phyloP scores from a whole-genome alignment of 2,797 vertebrate species.

The Pygocentrus nattereri region DNA sequence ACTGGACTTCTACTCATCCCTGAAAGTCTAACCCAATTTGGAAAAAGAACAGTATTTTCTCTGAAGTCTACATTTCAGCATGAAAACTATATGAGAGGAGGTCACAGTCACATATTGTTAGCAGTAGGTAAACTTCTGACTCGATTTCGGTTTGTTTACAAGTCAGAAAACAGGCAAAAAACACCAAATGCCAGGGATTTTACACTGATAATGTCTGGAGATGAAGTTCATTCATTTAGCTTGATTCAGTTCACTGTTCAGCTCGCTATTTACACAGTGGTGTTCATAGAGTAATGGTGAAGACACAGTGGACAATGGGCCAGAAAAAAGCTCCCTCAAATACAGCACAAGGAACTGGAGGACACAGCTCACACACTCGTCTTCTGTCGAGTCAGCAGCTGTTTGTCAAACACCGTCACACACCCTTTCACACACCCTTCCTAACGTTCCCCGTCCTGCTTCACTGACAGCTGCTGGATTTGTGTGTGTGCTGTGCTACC shows the following conservation, averaged over 20 bases:
- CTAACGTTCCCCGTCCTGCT: neutral
- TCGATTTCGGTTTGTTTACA: too few relatives aligned
- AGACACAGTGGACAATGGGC: neutral
- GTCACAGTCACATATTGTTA: neutral
- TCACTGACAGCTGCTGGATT: constrained; percentile 40
- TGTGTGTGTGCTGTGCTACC: constrained; percentile 49
- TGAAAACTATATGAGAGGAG: neutral
- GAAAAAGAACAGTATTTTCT: neutral
- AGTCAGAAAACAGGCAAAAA: too few relatives aligned
- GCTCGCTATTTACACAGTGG: too few relatives aligned
- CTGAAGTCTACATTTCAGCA: neutral
- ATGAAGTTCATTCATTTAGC: too few relatives aligned
- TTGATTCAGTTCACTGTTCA: too few relatives aligned
- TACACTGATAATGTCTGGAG: too few relatives aligned
- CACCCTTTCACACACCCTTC: constrained; percentile 1
- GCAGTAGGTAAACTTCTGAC: too few relatives aligned
- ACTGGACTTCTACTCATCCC: neutral
- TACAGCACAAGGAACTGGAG: neutral
- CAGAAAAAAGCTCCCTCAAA: neutral
- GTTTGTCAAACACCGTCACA: constrained; percentile 10
- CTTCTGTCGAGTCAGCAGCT: constrained; percentile 26
- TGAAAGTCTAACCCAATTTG: neutral
- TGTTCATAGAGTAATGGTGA: neutral
- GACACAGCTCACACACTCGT: neutral
- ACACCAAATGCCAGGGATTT: too few relatives aligned